Conservation (phyloP, 2,888 invertebrate genomes). For the Cetonia aurata region DNA sequence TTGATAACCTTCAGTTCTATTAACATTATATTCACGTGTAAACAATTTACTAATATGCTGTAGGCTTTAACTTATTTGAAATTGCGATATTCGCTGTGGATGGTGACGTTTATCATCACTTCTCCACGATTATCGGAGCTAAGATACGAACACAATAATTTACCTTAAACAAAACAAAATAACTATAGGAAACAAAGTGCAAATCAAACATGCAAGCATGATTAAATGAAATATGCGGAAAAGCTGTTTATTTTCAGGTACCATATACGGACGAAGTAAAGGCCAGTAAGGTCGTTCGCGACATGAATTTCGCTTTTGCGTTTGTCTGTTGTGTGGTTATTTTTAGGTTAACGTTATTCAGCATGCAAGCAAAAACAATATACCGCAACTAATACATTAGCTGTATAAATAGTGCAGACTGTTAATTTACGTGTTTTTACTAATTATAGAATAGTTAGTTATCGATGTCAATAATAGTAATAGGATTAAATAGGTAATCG, state of each 20-base stretch:
- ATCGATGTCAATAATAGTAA: not conserved
- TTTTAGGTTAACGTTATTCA: slow-evolving; percentile 34
- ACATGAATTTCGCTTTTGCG: slow-evolving; percentile 30
- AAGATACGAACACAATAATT: too few species aligned
- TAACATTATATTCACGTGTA: not conserved
- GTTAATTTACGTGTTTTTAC: not conserved
- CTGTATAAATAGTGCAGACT: not conserved
- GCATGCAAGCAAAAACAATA: slow-evolving; percentile 5
- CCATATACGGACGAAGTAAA: slow-evolving; percentile 36
- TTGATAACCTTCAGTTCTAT: too few species aligned
- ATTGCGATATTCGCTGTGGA: too few species aligned
- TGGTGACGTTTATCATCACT: too few species aligned
- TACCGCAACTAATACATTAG: too few species aligned
- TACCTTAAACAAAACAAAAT: too few species aligned
- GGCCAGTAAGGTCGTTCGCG: slow-evolving; percentile 33
- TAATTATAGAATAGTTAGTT: too few species aligned
- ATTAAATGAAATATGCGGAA: slow-evolving; percentile 30
- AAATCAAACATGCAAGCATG: not conserved
- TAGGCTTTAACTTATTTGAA: too few species aligned
- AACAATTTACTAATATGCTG: not conserved
- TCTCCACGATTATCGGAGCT: too few species aligned
- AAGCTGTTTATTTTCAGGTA: slow-evolving; percentile 2
- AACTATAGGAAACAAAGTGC: too few species aligned
- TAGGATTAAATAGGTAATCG: too few species aligned
- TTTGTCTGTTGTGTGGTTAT: slow-evolving; percentile 25